Percentiles rank a stretch among this genome's conserved stretches.
phyloP scores from a whole-genome alignment of 2,888 invertebrate genomes.

The Mesorhabditis sp. region DNA sequence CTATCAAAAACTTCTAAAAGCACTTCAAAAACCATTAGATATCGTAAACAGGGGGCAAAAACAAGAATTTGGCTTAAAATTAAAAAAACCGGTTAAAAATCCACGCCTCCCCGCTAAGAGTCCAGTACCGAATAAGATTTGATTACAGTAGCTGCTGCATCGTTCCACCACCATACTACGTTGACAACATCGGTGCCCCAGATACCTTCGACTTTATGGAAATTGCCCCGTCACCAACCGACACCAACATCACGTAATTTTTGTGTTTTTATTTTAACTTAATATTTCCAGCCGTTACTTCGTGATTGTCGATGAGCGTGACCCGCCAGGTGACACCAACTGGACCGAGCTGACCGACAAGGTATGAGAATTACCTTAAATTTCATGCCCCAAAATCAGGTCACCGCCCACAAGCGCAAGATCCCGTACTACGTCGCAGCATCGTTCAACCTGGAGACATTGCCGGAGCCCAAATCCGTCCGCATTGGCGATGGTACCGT shows the following conservation, averaged over 20 bases:
- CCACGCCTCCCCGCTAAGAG: neutral
- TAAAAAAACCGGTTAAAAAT: too few species aligned
- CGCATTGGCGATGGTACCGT: constrained; percentile 56
- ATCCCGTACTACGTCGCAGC: constrained; percentile 58
- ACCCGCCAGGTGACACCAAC: constrained; percentile 56
- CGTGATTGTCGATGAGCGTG: constrained; percentile 57
- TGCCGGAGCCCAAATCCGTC: constrained; percentile 46
- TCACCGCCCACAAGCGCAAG: constrained; percentile 52
- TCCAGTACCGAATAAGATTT: too few species aligned
- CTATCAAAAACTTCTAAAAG: too few species aligned
- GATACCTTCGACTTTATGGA: constrained; percentile 52
- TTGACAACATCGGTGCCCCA: constrained; percentile 51
- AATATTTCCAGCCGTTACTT: constrained; percentile 51
- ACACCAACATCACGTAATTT: constrained; percentile 46
- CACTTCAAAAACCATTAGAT: too few species aligned
- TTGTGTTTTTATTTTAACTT: neutral
- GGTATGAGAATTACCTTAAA: constrained; percentile 7
- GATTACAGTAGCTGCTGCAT: constrained; percentile 51
- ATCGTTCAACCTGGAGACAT: constrained; percentile 55
- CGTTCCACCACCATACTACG: constrained; percentile 57
- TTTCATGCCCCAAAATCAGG: constrained; percentile 11
- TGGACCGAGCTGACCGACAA: constrained; percentile 57
- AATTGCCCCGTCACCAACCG: constrained; percentile 54
- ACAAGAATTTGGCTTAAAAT: too few species aligned
- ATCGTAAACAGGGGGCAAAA: too few species aligned